Conservation (phyloP, 2,888 invertebrate species). For the Drosophila hamatofila region DNA sequence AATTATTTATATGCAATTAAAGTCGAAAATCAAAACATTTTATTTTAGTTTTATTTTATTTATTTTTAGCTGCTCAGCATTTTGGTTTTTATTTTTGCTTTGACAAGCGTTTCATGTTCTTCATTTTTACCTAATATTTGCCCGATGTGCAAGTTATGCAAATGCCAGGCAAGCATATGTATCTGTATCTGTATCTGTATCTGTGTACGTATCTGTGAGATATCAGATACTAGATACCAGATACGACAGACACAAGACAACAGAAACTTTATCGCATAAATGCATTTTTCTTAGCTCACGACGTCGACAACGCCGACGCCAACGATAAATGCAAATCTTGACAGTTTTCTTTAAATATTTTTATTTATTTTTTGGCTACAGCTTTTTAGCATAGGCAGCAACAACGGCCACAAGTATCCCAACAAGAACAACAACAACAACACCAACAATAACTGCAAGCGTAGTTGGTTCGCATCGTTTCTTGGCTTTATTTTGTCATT, state of each 20-base stretch:
- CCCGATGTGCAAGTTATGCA: slow-evolving; percentile 68
- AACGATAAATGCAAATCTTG: slow-evolving; percentile 75
- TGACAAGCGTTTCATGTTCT: slow-evolving; percentile 23
- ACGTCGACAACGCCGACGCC: slow-evolving; percentile 40
- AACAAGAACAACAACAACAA: slow-evolving; percentile 3
- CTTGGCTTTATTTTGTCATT: slow-evolving; percentile 64
- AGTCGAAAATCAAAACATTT: slow-evolving; percentile 45
- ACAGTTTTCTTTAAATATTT: slow-evolving; percentile 76
- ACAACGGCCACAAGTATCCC: slow-evolving; percentile 11
- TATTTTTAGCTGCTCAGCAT: slow-evolving; percentile 8
- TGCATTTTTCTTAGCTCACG: slow-evolving; percentile 71
- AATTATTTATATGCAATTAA: slow-evolving; percentile 60
- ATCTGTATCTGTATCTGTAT: slow-evolving; percentile 45
- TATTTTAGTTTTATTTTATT: slow-evolving; percentile 14
- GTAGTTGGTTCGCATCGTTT: slow-evolving; percentile 60
- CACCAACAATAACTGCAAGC: slow-evolving; percentile 21
- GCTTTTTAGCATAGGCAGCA: slow-evolving; percentile 54
- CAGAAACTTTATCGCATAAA: slow-evolving; percentile 69
- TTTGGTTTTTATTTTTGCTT: slow-evolving; percentile 25
- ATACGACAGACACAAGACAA: slow-evolving; percentile 36
- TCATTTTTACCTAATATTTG: slow-evolving; percentile 41
- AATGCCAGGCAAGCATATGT: slow-evolving; percentile 56
- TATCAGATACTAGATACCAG: slow-evolving; percentile 50
- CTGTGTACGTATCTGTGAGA: slow-evolving; percentile 52
- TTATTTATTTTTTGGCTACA: slow-evolving; percentile 71